Conservation (phyloP, 2,888 invertebrate genomes). For the Eristalis tenax region DNA sequence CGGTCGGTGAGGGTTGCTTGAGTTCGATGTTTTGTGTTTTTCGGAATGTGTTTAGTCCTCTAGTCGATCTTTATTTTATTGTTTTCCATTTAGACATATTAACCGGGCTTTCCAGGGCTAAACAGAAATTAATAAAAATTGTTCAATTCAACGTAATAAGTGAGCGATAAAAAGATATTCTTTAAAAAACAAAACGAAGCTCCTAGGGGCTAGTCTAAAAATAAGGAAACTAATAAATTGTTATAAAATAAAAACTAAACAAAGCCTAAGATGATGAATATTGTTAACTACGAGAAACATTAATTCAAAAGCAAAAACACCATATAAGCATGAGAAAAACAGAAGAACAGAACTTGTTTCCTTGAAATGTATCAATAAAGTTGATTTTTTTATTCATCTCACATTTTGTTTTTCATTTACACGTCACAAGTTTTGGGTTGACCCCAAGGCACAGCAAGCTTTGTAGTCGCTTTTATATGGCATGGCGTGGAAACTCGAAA, state of each 20-base stretch:
- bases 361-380: conserved; percentile 60
- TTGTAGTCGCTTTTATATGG: conserved; percentile 9
- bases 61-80: too few relatives aligned
- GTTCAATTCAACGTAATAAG: neutral
- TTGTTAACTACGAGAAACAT: neutral
- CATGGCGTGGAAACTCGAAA: neutral
- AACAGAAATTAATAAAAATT: neutral
- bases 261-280: conserved; percentile 7
- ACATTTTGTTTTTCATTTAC: conserved; percentile 48
- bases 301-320: conserved; percentile 8
- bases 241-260: conserved; percentile 26
- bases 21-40: too few relatives aligned
- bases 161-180: neutral
- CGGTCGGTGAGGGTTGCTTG: too few relatives aligned
- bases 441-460: conserved; percentile 31
- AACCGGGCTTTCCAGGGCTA: too few relatives aligned
- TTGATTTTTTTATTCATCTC: conserved; percentile 72
- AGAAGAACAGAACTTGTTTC: conserved; percentile 8
- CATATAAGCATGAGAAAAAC: conserved; percentile 9
- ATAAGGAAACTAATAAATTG: neutral
- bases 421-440: neutral
- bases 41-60: too few relatives aligned
- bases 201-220: conserved; percentile 37
- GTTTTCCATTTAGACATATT: too few relatives aligned
- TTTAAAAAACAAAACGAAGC: conserved; percentile 39